Evolutionary conservation across 1,140 invertebrate species (phyloP).

Genomic region (Eupristina koningsbergeri): DNA sequence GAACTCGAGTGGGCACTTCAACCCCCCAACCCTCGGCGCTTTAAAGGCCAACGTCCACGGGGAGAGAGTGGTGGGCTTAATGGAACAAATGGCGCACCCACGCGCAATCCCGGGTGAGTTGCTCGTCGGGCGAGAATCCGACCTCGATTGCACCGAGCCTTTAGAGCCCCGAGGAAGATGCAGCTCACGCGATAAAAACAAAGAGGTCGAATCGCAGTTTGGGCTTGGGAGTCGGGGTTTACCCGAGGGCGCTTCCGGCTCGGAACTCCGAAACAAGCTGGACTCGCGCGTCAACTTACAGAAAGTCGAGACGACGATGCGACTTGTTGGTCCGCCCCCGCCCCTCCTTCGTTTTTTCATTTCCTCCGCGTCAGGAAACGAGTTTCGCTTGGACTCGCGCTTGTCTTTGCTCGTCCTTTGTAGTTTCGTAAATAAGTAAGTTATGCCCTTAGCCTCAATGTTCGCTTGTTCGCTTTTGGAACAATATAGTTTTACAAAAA

Average conservation of each 20-base stretch:
- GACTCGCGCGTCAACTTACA: neutral
- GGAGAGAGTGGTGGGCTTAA: slow-evolving; percentile 58
- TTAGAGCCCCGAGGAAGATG: no score
- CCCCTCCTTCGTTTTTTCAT: neutral
- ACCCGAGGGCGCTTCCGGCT: neutral
- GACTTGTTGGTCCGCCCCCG: neutral
- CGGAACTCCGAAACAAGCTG: neutral
- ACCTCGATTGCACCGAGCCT: no score
- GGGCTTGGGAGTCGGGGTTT: neutral
- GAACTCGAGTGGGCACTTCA: neutral
- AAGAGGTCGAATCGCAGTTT: neutral
- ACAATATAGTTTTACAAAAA: no score
- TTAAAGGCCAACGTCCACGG: slow-evolving; percentile 34
- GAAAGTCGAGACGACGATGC: neutral
- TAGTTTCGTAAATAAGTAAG: no score
- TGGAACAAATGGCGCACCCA: slow-evolving; percentile 66
- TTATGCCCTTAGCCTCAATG: no score
- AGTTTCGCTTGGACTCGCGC: no score
- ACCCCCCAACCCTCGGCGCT: neutral
- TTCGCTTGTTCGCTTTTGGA: no score
- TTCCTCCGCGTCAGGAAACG: neutral
- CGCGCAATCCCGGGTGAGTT: neutral
- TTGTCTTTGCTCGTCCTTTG: neutral
- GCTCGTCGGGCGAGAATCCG: neutral
- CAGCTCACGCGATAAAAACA: neutral